Percentiles rank a stretch among this genome's conserved stretches.
Conservation (phyloP, 2,888 invertebrate species). For the Acronicta alni region DNA sequence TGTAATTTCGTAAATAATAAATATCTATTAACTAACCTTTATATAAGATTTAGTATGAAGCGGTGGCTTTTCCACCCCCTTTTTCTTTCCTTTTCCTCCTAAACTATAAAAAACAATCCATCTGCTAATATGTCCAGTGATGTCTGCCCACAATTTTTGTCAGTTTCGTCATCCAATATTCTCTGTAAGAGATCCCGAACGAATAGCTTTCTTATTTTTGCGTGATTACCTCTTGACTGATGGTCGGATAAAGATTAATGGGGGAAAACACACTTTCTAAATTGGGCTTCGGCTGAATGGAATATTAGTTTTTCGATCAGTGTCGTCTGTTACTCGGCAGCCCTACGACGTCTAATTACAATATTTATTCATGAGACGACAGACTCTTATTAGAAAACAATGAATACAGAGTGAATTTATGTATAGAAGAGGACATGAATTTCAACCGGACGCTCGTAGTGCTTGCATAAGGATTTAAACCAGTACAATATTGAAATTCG, state of each 20-base stretch:
- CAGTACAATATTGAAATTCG: slow-evolving; percentile 8
- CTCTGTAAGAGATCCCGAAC: slow-evolving; percentile 32
- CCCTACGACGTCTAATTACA: slow-evolving; percentile 64
- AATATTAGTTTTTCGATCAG: slow-evolving; percentile 76
- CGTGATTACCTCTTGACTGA: slow-evolving; percentile 68
- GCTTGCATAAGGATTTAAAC: slow-evolving; percentile 48
- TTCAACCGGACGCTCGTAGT: slow-evolving; percentile 43
- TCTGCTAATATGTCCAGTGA: slow-evolving; percentile 31
- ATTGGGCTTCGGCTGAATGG: slow-evolving; percentile 70
- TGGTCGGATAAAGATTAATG: slow-evolving; percentile 80
- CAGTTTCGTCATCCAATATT: slow-evolving; percentile 44
- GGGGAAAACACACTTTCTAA: slow-evolving; percentile 71
- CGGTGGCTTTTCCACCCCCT: not conserved
- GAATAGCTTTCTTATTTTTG: slow-evolving; percentile 61
- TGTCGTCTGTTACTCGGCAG: slow-evolving; percentile 44
- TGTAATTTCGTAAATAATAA: not conserved
- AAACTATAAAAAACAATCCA: slow-evolving; percentile 34
- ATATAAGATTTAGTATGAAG: slow-evolving; percentile 7
- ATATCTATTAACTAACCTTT: not conserved
- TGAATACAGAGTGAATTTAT: slow-evolving; percentile 66
- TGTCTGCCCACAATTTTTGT: slow-evolving; percentile 44
- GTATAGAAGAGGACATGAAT: slow-evolving; percentile 56
- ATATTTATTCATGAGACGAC: slow-evolving; percentile 69
- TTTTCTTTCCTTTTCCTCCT: slow-evolving; percentile 3
- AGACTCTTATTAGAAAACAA: slow-evolving; percentile 65